These are phyloP conservation scores for Pteronotus mesoamericanus DNA, from an alignment of 2,797 vertebrate genomes.

Conservation along the genomic window DNA sequence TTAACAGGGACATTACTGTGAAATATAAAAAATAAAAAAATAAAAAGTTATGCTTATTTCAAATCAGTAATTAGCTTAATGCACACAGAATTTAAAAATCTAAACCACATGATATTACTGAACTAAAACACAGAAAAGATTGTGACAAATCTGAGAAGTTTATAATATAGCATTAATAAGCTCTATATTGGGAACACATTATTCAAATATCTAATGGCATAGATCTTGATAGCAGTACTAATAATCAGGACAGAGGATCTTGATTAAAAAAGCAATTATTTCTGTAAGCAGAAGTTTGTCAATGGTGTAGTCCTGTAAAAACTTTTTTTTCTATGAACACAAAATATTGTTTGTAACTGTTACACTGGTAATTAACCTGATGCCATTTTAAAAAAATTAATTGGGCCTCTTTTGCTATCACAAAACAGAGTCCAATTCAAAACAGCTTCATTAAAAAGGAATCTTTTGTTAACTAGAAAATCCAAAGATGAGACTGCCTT, in stretches of 20 bases:
- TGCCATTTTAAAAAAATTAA: background rate
- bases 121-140: background rate
- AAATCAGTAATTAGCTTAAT: background rate
- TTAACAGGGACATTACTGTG: slow-evolving; percentile 1
- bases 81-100: background rate
- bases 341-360: background rate
- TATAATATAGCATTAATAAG: background rate
- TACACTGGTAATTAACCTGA: background rate
- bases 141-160: background rate
- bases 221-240: background rate
- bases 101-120: background rate
- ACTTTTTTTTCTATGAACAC: background rate
- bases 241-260: background rate
- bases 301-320: background rate
- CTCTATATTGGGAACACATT: background rate
- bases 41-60: background rate
- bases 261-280: background rate
- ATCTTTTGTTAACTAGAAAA: background rate
- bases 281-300: background rate
- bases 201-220: background rate
- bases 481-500: background rate
- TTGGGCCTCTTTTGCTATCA: background rate
- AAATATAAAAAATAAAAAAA: background rate
- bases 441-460: background rate
- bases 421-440: background rate